Evolutionary conservation across 1,140 invertebrate species (phyloP), one percentile per base, ranked within the genome.

Genomic region (Aplysia californica): DNA sequence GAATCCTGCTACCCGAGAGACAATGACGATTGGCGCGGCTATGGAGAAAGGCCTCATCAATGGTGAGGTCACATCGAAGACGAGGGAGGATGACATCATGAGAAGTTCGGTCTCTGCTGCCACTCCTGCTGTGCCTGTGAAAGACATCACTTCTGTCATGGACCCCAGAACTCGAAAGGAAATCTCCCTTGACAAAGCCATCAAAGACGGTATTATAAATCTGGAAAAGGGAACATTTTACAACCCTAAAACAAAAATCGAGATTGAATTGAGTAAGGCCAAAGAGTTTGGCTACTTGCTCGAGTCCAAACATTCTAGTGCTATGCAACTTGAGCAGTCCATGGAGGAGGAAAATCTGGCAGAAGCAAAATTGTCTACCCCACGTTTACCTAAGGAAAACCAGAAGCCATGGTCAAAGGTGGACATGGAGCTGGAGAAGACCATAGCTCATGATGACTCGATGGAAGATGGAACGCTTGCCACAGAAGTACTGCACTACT

Each of bases 151-250:
- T 80, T 92, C 86, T 64, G 85, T 97, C 39, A 87, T 91, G 3
- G 95, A 97, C 90, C 92, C 93, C 2, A 94, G 93, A 87, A 94
- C 92, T 66, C 93, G 94, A 39, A 93, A 94, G 83, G 92, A 93
- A 59, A 92, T 96, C 76, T 92, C 93, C 2, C 90, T 98, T 61
- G 90, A 92, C 23, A 91, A 91, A 79, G 92, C 91, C 23, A 77
- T 87, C 1, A 86, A 89, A 86, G 92, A 96, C 82, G 91, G 91
- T 91, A 93, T 97, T 67, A 92, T 97, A 36, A 94, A 97, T 90
- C 92, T 94, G 2, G 94, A 94, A 77, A 95, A 95, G 79, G 95
- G 94, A n/a, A 92, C 94, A 86, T 94, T 95, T 81, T 94, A 94
- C 87, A 94, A 97, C 85, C 93, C 93, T 0, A 92, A 92, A 83